Percentiles rank a stretch among this genome's conserved stretches.
phyloP scores from a whole-genome alignment of 2,113 vertebrate genomes.

The Clarias batrachus region DNA sequence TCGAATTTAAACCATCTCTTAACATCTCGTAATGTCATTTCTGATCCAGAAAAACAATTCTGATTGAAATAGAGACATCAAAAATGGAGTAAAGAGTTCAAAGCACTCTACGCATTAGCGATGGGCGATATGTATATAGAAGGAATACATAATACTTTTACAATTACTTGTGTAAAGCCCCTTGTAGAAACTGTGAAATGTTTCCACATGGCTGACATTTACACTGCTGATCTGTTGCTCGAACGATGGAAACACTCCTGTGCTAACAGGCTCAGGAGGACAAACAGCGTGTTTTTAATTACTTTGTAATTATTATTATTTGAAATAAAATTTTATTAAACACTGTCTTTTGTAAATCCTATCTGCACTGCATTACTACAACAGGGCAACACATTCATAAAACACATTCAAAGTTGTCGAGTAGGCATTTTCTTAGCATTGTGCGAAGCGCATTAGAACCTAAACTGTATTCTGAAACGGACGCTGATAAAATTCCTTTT shows the following conservation, averaged over 20 bases:
- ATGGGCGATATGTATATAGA: background rate
- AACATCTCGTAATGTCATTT: background rate
- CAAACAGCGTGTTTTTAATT: background rate
- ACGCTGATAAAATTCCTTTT: background rate
- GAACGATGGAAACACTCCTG: background rate
- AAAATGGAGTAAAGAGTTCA: background rate
- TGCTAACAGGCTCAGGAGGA: background rate
- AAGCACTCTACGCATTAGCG: background rate
- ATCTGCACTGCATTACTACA: background rate
- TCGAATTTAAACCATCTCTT: background rate
- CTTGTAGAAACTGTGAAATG: background rate
- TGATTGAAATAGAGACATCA: background rate
- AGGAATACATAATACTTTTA: background rate
- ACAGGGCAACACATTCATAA: background rate
- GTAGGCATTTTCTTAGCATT: background rate
- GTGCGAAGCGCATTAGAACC: background rate
- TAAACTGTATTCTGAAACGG: background rate
- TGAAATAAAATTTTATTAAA: background rate
- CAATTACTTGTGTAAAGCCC: background rate
- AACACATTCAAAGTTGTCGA: background rate
- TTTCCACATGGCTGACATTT: background rate
- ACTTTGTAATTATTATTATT: background rate
- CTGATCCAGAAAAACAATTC: background rate
- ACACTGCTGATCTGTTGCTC: background rate
- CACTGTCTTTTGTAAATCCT: background rate